Percentiles rank a stretch among this genome's conserved stretches.
These are phyloP conservation scores for Carollia perspicillata DNA, from an alignment of 2,113 vertebrate genomes.

Conservation along the genomic window DNA sequence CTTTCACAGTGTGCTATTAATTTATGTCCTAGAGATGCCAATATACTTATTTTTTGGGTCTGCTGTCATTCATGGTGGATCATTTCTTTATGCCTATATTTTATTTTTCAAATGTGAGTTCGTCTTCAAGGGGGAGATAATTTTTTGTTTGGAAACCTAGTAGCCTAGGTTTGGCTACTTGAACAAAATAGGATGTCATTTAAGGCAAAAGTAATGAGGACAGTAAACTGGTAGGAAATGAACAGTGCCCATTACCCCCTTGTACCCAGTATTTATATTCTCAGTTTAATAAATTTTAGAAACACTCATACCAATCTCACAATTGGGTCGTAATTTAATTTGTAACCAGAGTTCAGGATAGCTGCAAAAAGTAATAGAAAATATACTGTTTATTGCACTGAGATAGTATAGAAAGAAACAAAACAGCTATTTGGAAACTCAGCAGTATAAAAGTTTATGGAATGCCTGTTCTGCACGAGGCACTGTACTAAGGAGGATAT, in stretches of 20 bases:
- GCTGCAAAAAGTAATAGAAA: neutral
- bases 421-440: neutral
- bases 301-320: neutral
- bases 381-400: neutral
- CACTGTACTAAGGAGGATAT: neutral
- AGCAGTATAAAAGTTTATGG: neutral
- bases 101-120: neutral
- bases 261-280: neutral
- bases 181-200: neutral
- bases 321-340: neutral
- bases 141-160: neutral
- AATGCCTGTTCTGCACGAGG: neutral
- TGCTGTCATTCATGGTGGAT: neutral
- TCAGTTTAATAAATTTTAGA: slow-evolving; percentile 6
- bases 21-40: neutral
- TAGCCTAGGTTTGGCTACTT: neutral
- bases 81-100: neutral
- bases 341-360: neutral
- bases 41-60: neutral
- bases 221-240: neutral
- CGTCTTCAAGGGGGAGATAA: neutral
- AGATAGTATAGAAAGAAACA: neutral
- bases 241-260: neutral
- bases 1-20: neutral
- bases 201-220: neutral